A percentile compares a stretch with the other conserved stretches of the same genome.
These are phyloP conservation scores for Helarctos malayanus DNA, from an alignment of 2,797 vertebrate genomes.

Conservation along the genomic window DNA sequence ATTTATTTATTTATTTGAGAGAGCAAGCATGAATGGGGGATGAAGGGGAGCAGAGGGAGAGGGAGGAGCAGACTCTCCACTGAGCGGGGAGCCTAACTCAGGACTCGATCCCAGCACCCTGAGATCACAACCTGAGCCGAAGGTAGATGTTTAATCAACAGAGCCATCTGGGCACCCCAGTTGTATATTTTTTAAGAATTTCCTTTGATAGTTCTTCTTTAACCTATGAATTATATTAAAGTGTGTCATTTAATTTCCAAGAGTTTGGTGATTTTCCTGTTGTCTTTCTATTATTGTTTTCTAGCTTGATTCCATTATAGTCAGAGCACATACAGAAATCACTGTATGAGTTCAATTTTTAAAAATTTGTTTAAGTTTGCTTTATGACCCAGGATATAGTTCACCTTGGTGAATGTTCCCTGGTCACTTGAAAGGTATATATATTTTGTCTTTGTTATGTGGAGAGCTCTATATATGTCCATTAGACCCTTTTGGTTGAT, in stretches of 20 bases:
- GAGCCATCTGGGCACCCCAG: not conserved
- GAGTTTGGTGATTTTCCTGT: not conserved
- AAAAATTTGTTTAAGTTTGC: not conserved
- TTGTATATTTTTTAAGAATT: not conserved
- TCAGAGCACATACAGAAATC: not conserved
- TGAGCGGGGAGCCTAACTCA: not conserved
- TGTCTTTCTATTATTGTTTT: not conserved
- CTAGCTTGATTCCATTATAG: not conserved
- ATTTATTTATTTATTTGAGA: not conserved
- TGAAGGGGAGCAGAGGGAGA: not conserved
- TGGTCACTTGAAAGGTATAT: not conserved
- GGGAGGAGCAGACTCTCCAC: not conserved
- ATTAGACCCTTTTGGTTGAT: not conserved
- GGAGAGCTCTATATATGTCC: not conserved
- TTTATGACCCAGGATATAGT: not conserved
- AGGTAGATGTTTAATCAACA: not conserved
- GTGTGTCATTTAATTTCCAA: not conserved
- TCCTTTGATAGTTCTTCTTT: not conserved
- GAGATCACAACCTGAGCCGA: not conserved
- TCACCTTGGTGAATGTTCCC: not conserved
- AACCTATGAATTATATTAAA: not conserved
- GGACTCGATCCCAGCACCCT: not conserved
- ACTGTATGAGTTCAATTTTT: not conserved
- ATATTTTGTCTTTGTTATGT: not conserved
- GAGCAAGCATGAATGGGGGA: not conserved